phyloP scores from a whole-genome alignment of 1,140 invertebrate species.

The Lucilia cuprina region DNA sequence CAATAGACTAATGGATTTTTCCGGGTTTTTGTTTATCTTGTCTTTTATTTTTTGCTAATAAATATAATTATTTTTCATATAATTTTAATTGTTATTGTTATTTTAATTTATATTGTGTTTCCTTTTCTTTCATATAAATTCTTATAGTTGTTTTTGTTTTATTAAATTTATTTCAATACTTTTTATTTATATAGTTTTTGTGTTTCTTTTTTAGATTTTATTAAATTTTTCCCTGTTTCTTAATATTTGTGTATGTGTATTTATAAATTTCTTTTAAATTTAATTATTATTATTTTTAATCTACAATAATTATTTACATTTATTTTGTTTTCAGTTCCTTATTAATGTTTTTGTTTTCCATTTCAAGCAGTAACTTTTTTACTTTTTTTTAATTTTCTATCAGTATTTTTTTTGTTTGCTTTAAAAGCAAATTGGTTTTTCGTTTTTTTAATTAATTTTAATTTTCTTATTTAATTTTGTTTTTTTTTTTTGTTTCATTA shows the following conservation, averaged over 20 bases:
- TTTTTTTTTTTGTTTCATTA: slow-evolving; percentile 47
- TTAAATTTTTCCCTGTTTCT: slow-evolving; percentile 18
- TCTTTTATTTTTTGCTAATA: slow-evolving; percentile 55
- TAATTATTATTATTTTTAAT: slow-evolving; percentile 43
- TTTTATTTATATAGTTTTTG: slow-evolving; percentile 42
- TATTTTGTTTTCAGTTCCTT: slow-evolving; percentile 25
- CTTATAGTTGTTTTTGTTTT: slow-evolving; percentile 41
- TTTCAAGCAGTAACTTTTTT: slow-evolving; percentile 36
- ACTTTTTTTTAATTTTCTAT: slow-evolving; percentile 27
- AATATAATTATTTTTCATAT: slow-evolving; percentile 44
- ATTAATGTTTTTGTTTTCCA: slow-evolving; percentile 7
- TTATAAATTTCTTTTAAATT: slow-evolving; percentile 47
- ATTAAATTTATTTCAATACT: slow-evolving; percentile 46
- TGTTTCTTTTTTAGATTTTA: background rate
- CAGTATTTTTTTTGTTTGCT: background rate
- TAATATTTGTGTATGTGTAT: slow-evolving; percentile 29
- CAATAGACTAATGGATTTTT: slow-evolving; percentile 24
- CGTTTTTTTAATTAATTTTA: slow-evolving; percentile 36
- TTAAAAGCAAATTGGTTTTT: slow-evolving; percentile 6
- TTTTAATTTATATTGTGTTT: slow-evolving; percentile 19
- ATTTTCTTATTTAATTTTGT: slow-evolving; percentile 31
- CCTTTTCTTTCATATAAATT: slow-evolving; percentile 39
- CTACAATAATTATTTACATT: slow-evolving; percentile 5
- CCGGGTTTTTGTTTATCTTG: slow-evolving; percentile 37
- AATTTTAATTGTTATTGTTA: slow-evolving; percentile 42